Percentiles rank a stretch among this genome's conserved stretches.
Evolutionary conservation across 2,888 invertebrate genomes (phyloP).

Genomic region (Nasonia oneida): DNA sequence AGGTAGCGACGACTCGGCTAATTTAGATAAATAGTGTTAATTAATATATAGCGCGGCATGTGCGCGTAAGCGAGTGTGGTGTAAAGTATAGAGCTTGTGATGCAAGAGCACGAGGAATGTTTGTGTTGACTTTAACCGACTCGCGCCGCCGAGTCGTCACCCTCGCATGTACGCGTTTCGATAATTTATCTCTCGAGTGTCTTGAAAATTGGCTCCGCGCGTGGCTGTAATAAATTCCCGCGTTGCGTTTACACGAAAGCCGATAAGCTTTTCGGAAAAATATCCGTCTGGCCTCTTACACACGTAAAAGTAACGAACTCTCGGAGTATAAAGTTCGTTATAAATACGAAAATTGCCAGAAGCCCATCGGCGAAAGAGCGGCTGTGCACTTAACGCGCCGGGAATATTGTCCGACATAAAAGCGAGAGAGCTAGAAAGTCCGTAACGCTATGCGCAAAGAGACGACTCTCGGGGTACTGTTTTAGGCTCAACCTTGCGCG

Average conservation of each 20-base stretch:
- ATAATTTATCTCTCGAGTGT: neutral
- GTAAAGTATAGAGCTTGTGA: neutral
- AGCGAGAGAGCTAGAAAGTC: neutral
- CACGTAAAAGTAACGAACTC: neutral
- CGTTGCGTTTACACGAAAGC: neutral
- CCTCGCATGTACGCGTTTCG: neutral
- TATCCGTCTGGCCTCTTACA: no score
- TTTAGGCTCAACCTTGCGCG: neutral
- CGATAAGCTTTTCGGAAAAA: neutral
- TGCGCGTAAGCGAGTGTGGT: neutral
- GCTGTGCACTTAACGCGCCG: slow-evolving; percentile 7
- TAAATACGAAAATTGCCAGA: neutral
- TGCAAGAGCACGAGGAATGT: neutral
- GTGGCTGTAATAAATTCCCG: neutral
- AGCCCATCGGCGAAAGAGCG: neutral
- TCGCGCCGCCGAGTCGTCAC: neutral
- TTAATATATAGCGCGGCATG: neutral
- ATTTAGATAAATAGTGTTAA: slow-evolving; percentile 49
- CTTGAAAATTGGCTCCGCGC: neutral
- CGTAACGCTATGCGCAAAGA: neutral
- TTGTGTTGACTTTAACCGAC: slow-evolving; percentile 24
- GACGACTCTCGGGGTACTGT: neutral
- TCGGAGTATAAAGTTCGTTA: neutral
- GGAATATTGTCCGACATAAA: slow-evolving; percentile 10
- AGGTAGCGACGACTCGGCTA: slow-evolving; percentile 36